Evolutionary conservation across 2,888 invertebrate genomes (phyloP).

Genomic region (Chymomyza amoena): DNA sequence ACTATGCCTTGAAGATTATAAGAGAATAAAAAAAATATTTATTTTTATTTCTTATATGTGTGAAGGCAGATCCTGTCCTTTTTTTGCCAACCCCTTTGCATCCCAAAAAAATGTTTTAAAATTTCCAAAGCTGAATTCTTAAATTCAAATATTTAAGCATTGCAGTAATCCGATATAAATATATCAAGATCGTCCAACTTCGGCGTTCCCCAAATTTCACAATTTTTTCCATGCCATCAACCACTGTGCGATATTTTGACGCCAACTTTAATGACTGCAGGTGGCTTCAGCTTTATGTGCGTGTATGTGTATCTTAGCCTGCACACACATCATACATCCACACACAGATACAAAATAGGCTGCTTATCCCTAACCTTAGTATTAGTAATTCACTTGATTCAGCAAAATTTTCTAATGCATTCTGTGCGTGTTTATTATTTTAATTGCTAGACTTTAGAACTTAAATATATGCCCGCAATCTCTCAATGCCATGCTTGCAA

Average conservation of each 20-base stretch:
- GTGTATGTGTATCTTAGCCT: background rate
- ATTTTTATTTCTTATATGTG: no score
- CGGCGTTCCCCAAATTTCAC: no score
- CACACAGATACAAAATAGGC: background rate
- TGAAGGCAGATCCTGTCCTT: no score
- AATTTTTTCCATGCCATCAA: no score
- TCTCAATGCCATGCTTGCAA: constrained; percentile 7
- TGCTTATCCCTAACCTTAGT: background rate
- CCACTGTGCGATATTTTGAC: background rate
- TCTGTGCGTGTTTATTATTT: constrained; percentile 73
- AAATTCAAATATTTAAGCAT: no score
- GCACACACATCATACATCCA: background rate
- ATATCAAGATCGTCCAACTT: no score
- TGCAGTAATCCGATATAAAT: no score
- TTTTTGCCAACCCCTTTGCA: no score
- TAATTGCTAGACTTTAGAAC: constrained; percentile 59
- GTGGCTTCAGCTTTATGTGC: constrained; percentile 6
- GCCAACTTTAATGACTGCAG: constrained; percentile 2
- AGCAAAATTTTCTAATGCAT: constrained; percentile 62
- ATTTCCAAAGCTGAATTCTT: no score
- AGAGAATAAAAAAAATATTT: no score
- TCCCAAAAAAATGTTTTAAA: no score
- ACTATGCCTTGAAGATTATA: no score
- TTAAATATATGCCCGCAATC: constrained; percentile 51
- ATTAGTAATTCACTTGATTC: constrained; percentile 31